Evolutionary conservation across 2,888 invertebrate species (phyloP).

Genomic region (Argyresthia albistria): DNA sequence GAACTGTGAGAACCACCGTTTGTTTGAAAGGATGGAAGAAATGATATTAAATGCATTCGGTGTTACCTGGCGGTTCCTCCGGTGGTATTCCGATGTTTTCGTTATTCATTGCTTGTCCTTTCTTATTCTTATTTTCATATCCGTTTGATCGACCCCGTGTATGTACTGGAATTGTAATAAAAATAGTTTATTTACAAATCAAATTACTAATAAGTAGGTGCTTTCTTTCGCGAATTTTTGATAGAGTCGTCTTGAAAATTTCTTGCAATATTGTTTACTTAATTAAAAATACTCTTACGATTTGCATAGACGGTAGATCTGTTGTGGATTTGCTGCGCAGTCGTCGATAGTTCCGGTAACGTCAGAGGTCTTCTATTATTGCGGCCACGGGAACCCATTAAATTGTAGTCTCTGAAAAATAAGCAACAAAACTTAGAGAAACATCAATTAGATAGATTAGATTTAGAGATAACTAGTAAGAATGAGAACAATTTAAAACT

Average conservation of each 20-base stretch:
- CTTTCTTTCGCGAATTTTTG: no score
- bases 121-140: slow-evolving; percentile 44
- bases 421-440: not conserved
- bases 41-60: no score
- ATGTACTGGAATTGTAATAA: slow-evolving; percentile 33
- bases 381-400: slow-evolving; percentile 21
- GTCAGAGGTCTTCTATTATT: slow-evolving; percentile 45
- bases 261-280: not conserved
- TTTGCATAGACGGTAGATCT: slow-evolving; percentile 58
- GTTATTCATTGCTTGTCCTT: slow-evolving; percentile 31
- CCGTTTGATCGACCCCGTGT: slow-evolving; percentile 47
- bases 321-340: slow-evolving; percentile 34
- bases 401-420: slow-evolving; percentile 37
- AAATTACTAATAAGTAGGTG: no score
- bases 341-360: slow-evolving; percentile 42
- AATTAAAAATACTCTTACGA: slow-evolving; percentile 28
- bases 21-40: no score
- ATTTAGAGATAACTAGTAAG: not conserved
- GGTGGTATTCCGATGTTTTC: slow-evolving; percentile 31
- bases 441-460: not conserved
- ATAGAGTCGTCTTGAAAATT: not conserved
- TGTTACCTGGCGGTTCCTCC: slow-evolving; percentile 25
- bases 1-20: no score
- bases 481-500: not conserved
- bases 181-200: not conserved